phyloP scores from a whole-genome alignment of 2,797 vertebrate species.

The Limnodromus scolopaceus region DNA sequence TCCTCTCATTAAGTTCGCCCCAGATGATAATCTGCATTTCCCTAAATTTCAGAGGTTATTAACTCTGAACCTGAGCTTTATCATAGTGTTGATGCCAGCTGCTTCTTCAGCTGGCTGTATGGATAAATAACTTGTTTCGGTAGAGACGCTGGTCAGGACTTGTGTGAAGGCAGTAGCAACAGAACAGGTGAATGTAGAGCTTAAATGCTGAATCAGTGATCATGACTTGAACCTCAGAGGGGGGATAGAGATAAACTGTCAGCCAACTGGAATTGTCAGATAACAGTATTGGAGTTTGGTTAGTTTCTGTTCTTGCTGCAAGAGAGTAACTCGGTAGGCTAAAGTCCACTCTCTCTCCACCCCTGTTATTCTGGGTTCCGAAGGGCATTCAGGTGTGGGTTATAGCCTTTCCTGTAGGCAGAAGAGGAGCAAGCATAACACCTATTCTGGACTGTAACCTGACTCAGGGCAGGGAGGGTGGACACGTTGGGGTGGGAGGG shows the following conservation, averaged over 20 bases:
- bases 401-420: background rate
- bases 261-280: background rate
- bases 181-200: background rate
- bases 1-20: background rate
- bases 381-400: background rate
- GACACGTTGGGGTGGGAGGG: rapidly evolving
- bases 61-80: background rate
- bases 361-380: background rate
- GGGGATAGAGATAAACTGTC: background rate
- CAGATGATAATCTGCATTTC: background rate
- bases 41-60: background rate
- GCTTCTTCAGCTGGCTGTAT: background rate
- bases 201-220: background rate
- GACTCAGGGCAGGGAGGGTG: rapidly evolving
- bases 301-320: background rate
- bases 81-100: background rate
- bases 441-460: background rate
- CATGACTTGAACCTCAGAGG: background rate
- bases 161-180: background rate
- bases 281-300: background rate
- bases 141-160: background rate
- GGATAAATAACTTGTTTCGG: background rate
- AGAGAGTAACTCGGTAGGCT: background rate
- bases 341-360: background rate
- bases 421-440: background rate